Conservation (phyloP, 2,113 vertebrate genomes). For the Gopherus flavomarginatus region DNA sequence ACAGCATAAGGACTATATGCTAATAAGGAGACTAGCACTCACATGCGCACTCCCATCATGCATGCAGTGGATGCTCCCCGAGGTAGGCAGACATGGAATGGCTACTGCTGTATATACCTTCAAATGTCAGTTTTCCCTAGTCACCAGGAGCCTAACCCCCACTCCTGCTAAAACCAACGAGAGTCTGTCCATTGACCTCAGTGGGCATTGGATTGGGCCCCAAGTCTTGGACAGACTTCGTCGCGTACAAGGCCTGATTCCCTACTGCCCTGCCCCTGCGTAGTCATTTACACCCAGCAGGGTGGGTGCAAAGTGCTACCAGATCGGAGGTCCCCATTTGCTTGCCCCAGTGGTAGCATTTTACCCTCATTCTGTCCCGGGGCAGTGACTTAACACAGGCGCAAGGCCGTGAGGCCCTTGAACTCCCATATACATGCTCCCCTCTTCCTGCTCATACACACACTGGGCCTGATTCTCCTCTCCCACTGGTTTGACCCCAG, state of each 20-base stretch:
- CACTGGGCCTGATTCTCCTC: neutral
- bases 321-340: neutral
- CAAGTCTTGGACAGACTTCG: neutral
- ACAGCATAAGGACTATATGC: neutral
- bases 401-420: neutral
- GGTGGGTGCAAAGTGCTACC: neutral
- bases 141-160: neutral
- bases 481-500: neutral
- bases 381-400: neutral
- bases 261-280: neutral
- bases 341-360: neutral
- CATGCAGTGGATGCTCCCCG: constrained; percentile 27
- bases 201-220: neutral
- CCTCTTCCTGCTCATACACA: neutral
- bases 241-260: fast-evolving
- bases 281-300: neutral
- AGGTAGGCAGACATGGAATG: fast-evolving
- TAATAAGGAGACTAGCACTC: neutral
- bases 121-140: neutral
- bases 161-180: neutral
- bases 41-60: neutral
- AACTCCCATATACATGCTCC: neutral
- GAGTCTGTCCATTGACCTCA: neutral
- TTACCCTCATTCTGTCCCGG: neutral
- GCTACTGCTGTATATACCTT: neutral